Conservation (phyloP, 64 coral and sea anemone genomes). For the Cladopsammia gracilis region DNA sequence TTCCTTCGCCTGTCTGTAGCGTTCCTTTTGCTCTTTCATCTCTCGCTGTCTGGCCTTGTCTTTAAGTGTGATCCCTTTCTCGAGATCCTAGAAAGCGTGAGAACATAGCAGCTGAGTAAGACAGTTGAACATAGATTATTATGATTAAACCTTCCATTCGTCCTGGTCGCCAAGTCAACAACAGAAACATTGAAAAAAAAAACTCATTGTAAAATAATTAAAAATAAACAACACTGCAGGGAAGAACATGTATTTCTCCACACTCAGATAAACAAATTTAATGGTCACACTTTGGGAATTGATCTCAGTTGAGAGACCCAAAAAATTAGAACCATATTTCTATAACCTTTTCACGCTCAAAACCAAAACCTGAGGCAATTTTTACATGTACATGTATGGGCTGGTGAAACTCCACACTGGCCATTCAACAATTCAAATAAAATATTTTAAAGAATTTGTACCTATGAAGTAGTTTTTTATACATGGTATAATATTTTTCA, state of each 20-base stretch:
- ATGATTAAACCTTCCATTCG: neutral
- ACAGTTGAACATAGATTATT: neutral
- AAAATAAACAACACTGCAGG: neutral
- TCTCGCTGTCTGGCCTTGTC: constrained; percentile 87
- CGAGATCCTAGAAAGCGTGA: constrained; percentile 77
- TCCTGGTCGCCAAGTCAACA: neutral
- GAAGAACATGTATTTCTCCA: neutral
- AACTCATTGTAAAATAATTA: neutral
- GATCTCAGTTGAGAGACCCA: too few species aligned
- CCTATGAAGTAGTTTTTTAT: too few species aligned
- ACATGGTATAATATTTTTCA: too few species aligned
- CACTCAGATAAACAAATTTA: neutral
- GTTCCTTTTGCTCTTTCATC: constrained; percentile 80
- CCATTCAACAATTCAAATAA: too few species aligned
- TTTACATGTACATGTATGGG: too few species aligned
- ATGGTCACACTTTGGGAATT: neutral
- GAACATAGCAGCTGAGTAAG: neutral
- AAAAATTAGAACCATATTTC: too few species aligned
- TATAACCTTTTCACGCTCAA: too few species aligned
- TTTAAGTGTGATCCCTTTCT: constrained; percentile 82
- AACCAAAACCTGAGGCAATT: too few species aligned
- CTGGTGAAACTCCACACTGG: too few species aligned
- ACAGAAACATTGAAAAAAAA: neutral
- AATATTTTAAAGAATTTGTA: too few species aligned
- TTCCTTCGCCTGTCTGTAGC: constrained; percentile 78